A percentile compares a stretch with the other conserved stretches of the same genome.
Conservation (phyloP, 2,888 invertebrate species). For the Sylvicola cinctus region DNA sequence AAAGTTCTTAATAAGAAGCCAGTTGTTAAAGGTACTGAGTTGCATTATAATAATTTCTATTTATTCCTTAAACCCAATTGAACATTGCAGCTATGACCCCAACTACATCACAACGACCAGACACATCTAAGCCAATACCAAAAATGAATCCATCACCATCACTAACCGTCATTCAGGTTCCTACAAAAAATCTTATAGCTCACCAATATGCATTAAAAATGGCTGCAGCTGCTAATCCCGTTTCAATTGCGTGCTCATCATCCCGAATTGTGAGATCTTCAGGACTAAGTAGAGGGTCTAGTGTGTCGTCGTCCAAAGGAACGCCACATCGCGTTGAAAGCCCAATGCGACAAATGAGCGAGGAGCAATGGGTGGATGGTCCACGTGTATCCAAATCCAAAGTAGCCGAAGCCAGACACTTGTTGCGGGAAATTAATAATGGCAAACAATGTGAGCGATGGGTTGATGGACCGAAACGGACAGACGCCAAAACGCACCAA, state of each 20-base stretch:
- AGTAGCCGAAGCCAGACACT: conserved; percentile 59
- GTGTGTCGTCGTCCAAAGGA: conserved; percentile 32
- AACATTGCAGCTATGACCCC: conserved; percentile 7
- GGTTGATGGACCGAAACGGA: conserved; percentile 86
- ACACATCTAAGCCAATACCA: not conserved
- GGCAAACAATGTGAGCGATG: conserved; percentile 75
- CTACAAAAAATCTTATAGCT: conserved; percentile 6
- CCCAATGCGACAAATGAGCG: conserved; percentile 29
- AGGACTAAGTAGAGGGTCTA: conserved; percentile 16
- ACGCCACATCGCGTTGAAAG: conserved; percentile 24
- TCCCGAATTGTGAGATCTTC: conserved; percentile 10
- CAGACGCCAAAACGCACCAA: conserved; percentile 28
- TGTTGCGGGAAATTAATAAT: conserved; percentile 55
- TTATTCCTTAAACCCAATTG: not conserved
- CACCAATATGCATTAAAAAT: conserved; percentile 8
- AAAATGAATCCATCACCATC: conserved; percentile 3
- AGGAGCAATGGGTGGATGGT: conserved; percentile 94
- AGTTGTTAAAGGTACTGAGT: conserved; percentile 14
- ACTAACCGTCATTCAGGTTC: conserved; percentile 1
- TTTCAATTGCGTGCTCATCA: not conserved
- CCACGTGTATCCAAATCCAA: conserved; percentile 72
- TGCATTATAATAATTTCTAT: not conserved
- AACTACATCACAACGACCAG: conserved; percentile 2
- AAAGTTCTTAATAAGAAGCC: conserved; percentile 12
- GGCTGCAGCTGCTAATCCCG: conserved; percentile 4